These are phyloP conservation scores for Drosophila repletoides DNA, from an alignment of 1,140 invertebrate species.

Conservation along the genomic window DNA sequence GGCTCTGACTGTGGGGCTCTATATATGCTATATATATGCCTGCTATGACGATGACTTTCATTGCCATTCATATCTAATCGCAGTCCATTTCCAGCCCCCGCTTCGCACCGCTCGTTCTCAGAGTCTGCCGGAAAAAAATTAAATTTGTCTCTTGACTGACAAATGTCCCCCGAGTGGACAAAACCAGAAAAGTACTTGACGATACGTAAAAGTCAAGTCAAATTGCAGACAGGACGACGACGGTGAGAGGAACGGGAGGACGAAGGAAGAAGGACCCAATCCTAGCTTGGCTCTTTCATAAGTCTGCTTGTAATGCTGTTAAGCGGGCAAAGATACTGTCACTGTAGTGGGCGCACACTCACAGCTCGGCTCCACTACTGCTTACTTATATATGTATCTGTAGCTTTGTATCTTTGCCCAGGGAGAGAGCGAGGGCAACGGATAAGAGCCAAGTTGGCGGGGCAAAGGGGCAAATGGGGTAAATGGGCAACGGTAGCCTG, in stretches of 20 bases:
- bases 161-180: constrained; percentile 81
- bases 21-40: too few species aligned
- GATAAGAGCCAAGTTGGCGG: not conserved
- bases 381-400: constrained; percentile 45
- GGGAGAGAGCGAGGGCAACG: constrained; percentile 4
- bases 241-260: not conserved
- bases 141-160: constrained; percentile 82
- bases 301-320: constrained; percentile 81
- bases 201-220: constrained; percentile 82
- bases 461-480: not conserved
- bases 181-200: constrained; percentile 81
- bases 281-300: constrained; percentile 41
- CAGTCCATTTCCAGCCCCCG: constrained; percentile 41
- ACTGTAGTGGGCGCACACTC: constrained; percentile 62
- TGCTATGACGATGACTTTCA: constrained; percentile 76
- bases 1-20: too few species aligned
- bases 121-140: constrained; percentile 66
- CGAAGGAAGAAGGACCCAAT: not conserved
- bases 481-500: constrained; percentile 37
- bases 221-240: constrained; percentile 52
- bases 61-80: constrained; percentile 75
- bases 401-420: constrained; percentile 65
- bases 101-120: not conserved
- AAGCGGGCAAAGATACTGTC: constrained; percentile 81
- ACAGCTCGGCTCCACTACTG: constrained; percentile 15